phyloP scores from a whole-genome alignment of 2,113 vertebrate species.

The Urocitellus parryii region DNA sequence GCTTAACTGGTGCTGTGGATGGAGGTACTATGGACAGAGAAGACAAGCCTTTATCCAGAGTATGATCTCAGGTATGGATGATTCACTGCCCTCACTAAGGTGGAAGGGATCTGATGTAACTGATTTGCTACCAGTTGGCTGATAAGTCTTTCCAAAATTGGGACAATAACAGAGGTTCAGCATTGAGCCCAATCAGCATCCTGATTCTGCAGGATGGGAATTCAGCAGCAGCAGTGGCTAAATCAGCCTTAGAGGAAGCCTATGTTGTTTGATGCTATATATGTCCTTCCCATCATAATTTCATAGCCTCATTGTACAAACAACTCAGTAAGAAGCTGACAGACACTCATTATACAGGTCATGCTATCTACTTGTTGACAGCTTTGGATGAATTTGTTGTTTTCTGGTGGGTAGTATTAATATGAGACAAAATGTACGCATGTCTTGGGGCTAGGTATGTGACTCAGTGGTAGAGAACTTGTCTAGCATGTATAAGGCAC shows the following conservation, averaged over 20 bases:
- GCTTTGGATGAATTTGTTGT: neutral
- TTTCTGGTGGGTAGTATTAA: neutral
- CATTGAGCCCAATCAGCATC: too few relatives aligned
- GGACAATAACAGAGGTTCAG: neutral
- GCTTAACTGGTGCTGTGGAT: neutral
- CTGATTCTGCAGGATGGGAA: neutral
- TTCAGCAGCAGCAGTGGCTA: neutral
- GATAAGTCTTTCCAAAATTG: neutral
- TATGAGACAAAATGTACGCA: neutral
- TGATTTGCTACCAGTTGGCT: neutral
- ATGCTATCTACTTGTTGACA: neutral
- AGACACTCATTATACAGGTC: neutral
- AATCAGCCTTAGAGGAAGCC: neutral
- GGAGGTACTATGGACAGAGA: neutral
- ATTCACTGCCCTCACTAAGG: neutral
- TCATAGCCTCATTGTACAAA: neutral
- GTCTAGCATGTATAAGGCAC: too few relatives aligned
- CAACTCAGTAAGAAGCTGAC: neutral
- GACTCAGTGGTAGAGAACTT: too few relatives aligned
- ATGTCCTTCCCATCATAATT: neutral
- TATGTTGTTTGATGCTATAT: neutral
- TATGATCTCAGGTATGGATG: neutral
- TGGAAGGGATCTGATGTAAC: neutral
- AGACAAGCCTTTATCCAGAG: neutral
- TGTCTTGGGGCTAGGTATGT: too few relatives aligned